Evolutionary conservation across 2,888 invertebrate species (phyloP), one percentile per base, ranked within the genome.

Genomic region (Heteromurus nitidus): DNA sequence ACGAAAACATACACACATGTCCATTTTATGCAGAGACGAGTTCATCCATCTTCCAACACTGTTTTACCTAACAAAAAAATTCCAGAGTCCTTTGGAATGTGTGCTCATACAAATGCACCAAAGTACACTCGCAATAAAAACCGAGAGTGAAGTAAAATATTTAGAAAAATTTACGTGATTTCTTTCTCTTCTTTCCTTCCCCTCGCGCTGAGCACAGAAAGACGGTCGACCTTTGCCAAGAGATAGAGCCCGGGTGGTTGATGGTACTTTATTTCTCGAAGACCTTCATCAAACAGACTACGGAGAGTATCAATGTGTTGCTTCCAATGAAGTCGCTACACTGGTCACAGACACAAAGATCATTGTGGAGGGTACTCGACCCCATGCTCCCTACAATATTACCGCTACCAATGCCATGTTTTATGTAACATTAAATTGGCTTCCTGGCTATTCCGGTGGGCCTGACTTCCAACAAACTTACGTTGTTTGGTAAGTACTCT

Each of bases 351-450:
- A 95, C 86, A 96, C 96, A 67, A 96, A 96, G 89, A 91, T 96
- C 82, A 95, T 96, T 87, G 95, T 96, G 87, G 95, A 96, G 90
- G 97, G 97, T 83, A 98, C 98, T 18, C 96, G 97, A 88, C 98
- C 98, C 18, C 98, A 98, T 90, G 97, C 98, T 55, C 98, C 98
- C 0, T 96, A 96, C 91, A 98, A 98, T 90, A 93, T 98, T 82
- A 94, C 96, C 28, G 97, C 96, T 47, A 93, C 94, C 62, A 94
- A 96, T 55, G 95, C 94, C 0, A 95, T 96, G 90, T 97, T 96
- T 90, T 93, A 95, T 83, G 97, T 97, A 82, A 95, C 95, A 69
- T 91, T 98, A 77, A 93, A 93, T 85, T 98, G 98, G 98, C 92
- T 96, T 89, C 97, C 98, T 13, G 98, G 86, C 30, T 91, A 98